phyloP scores from a whole-genome alignment of 2,888 invertebrate species.

The Altica lythri region DNA sequence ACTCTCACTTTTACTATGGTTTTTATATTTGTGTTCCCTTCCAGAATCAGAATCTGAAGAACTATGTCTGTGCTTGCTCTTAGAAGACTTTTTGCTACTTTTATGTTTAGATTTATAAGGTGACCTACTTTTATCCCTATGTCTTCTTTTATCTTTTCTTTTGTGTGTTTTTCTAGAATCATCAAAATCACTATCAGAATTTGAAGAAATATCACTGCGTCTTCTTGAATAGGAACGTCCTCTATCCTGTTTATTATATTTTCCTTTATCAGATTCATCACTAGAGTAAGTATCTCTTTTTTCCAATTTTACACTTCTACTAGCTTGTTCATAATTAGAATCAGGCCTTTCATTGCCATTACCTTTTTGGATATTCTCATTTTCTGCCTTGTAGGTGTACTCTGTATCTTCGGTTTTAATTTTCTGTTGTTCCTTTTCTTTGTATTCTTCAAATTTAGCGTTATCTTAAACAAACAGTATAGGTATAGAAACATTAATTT shows the following conservation, averaged over 20 bases:
- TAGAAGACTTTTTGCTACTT: slow-evolving; percentile 21
- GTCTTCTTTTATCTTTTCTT: slow-evolving; percentile 30
- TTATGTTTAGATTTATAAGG: slow-evolving; percentile 24
- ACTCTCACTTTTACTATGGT: slow-evolving; percentile 29
- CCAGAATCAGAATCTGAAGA: slow-evolving; percentile 28
- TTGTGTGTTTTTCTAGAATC: slow-evolving; percentile 22
- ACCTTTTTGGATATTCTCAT: background rate
- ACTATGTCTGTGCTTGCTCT: slow-evolving; percentile 28
- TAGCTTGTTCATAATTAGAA: slow-evolving; percentile 14
- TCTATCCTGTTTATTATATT: slow-evolving; percentile 11
- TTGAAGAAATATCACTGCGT: slow-evolving; percentile 13
- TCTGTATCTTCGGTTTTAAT: slow-evolving; percentile 21
- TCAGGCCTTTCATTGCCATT: slow-evolving; percentile 8
- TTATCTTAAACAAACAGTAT: slow-evolving; percentile 62
- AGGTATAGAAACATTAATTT: background rate
- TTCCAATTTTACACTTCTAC: slow-evolving; percentile 6
- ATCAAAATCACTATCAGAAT: slow-evolving; percentile 28
- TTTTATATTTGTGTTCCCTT: slow-evolving; percentile 30
- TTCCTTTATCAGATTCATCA: slow-evolving; percentile 2
- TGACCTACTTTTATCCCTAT: slow-evolving; percentile 32
- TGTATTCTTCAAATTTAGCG: slow-evolving; percentile 71
- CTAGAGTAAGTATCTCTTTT: slow-evolving; percentile 12
- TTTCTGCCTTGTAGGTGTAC: background rate
- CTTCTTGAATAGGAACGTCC: background rate
- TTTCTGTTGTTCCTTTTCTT: slow-evolving; percentile 39